Conservation (phyloP, 2,797 vertebrate genomes). For the Lepus oiostolus region DNA sequence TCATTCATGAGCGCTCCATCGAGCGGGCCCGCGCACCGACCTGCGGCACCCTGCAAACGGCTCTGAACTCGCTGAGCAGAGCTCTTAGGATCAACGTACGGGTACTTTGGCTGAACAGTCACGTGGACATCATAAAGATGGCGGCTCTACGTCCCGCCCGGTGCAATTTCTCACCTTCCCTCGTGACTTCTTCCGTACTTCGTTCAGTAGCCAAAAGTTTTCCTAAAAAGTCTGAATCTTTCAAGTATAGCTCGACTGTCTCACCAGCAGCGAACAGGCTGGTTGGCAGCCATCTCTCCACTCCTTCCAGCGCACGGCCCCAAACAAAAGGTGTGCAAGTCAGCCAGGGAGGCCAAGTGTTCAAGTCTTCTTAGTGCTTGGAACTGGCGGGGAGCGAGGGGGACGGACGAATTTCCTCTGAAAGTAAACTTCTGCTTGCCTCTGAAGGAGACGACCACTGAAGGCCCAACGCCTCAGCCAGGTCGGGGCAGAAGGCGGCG, state of each 20-base stretch:
- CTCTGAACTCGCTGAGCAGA: conserved; percentile 68
- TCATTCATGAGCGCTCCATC: background rate
- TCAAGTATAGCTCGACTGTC: conserved; percentile 86
- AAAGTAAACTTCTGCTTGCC: too few species aligned
- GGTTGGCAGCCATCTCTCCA: too few species aligned
- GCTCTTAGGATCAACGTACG: conserved; percentile 86
- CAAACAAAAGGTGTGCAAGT: too few species aligned
- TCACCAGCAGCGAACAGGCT: too few species aligned
- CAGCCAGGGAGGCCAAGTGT: too few species aligned
- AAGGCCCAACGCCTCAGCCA: too few species aligned
- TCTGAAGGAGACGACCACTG: too few species aligned
- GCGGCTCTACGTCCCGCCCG: conserved; percentile 71
- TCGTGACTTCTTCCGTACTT: conserved; percentile 87
- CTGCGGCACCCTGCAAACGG: conserved; percentile 74
- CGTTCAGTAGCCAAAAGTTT: conserved; percentile 85
- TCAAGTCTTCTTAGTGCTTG: too few species aligned
- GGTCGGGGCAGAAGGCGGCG: too few species aligned
- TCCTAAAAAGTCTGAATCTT: conserved; percentile 87
- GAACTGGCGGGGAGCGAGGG: too few species aligned
- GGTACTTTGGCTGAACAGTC: conserved; percentile 85
- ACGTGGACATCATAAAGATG: conserved; percentile 78
- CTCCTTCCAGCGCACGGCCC: too few species aligned
- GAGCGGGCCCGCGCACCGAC: background rate
- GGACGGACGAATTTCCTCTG: too few species aligned
- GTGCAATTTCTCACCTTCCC: conserved; percentile 84